Base-by-base conservation (phyloP, 2,888 invertebrate species). In the Nomada lathburiana region DNA sequence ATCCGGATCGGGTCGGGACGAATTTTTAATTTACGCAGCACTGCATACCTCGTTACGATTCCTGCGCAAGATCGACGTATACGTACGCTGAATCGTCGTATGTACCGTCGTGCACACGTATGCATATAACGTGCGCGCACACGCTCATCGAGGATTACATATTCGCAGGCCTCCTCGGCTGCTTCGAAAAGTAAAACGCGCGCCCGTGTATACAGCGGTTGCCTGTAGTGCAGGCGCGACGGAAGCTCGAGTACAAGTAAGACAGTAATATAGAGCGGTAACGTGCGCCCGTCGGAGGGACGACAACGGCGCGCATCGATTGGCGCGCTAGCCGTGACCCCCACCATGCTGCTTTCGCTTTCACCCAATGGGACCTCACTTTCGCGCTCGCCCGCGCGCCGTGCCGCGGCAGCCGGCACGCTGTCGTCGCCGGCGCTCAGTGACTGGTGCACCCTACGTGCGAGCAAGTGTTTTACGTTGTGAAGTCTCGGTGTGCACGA, bases 281-380 rank as follows among this genome's bases (percentile, higher is more conserved):
- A 79, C 82, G 83, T 64, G 84, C 79, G 80, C 78, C 74, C 76
- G 84, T 69, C 89, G 88, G 87, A 86, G 89, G 89, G 88, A 87
- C 87, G 90, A 86, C 84, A 91, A 90, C 90, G 90, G 90, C 88
- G 92, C 88, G 90, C 93, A 93, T 94, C 93, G 94, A 93, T 93
- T 94, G 93, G 93, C 91, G 92, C 92, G 86, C 91, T 93, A 93
- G 93, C 93, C 93, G 90, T 93, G 93, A 93, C 93, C 93, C 93
- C 94, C 94, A 94, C 93, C 93, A 93, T 88, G 76, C 82, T 83
- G 93, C 93, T 94, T 94, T 94, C 94, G 91, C 94, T 94, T 94
- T 94, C 94, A 94, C 92, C 93, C 94, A 93, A 93, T 94, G 91
- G 93, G 93, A 89, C 91, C 92, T 93, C 93, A 93, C 94, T 93